Conservation (phyloP, 2,797 vertebrate species). For the Propithecus perrieri region DNA sequence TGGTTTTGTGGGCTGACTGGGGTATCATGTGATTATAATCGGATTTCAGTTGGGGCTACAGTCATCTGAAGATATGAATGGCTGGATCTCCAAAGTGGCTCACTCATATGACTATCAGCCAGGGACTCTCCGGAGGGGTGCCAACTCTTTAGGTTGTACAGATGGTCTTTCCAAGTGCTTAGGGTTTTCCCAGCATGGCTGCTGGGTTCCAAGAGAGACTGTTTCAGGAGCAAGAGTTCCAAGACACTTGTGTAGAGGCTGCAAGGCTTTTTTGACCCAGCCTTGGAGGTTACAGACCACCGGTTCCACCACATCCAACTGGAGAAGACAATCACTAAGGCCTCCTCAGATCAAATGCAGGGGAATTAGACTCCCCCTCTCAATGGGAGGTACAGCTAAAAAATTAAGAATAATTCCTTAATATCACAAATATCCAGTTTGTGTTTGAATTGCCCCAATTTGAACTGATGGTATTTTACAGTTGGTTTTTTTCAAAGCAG, state of each 20-base stretch:
- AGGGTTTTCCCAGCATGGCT: neutral
- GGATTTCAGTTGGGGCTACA: neutral
- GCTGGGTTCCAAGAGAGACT: neutral
- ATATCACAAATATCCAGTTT: neutral
- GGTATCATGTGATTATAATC: neutral
- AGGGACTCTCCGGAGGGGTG: neutral
- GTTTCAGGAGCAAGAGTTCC: neutral
- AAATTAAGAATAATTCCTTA: neutral
- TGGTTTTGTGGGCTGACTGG: neutral
- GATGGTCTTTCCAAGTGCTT: neutral
- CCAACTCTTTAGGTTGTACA: neutral
- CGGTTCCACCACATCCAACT: neutral
- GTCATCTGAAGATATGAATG: neutral
- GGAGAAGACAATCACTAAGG: neutral
- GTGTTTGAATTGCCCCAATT: neutral
- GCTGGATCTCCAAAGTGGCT: neutral
- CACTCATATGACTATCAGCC: neutral
- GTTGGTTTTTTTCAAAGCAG: neutral
- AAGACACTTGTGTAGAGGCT: neutral
- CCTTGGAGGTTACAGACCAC: neutral
- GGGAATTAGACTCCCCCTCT: neutral
- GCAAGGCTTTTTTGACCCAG: neutral
- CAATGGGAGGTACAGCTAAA: neutral
- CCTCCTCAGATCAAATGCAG: neutral
- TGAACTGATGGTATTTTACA: neutral